A percentile compares a stretch with the other conserved stretches of the same genome.
phyloP scores from a whole-genome alignment of 2,888 invertebrate genomes.

The Tetheella fluctuosa region DNA sequence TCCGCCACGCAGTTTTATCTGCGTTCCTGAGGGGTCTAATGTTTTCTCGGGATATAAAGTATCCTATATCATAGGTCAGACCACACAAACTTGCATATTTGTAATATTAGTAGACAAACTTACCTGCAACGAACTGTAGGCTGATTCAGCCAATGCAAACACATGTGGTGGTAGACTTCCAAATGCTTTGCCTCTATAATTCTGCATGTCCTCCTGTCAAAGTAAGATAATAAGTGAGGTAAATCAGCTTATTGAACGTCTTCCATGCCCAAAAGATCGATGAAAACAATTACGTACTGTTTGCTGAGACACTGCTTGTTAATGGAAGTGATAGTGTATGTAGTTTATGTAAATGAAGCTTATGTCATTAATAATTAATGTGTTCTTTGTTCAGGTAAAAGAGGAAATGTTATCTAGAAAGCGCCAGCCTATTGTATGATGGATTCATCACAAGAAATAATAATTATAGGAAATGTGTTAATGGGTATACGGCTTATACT shows the following conservation, averaged over 20 bases:
- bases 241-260: no score
- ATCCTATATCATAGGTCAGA: no score
- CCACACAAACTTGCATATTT: no score
- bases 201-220: constrained; percentile 92
- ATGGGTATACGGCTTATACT: background rate
- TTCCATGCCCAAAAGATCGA: no score
- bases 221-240: no score
- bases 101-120: no score
- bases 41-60: no score
- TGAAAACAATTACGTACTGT: no score
- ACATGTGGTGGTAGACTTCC: constrained; percentile 94
- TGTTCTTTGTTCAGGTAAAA: constrained; percentile 20
- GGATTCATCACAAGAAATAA: constrained; percentile 37
- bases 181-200: constrained; percentile 92
- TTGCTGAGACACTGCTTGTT: background rate
- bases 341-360: constrained; percentile 2
- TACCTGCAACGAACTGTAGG: constrained; percentile 90
- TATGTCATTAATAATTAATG: constrained; percentile 10
- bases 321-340: background rate
- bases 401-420: constrained; percentile 36
- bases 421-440: constrained; percentile 40
- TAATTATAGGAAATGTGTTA: constrained; percentile 4
- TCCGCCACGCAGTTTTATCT: no score
- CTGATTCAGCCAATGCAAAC: constrained; percentile 95
- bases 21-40: no score